Conservation (phyloP, 2,888 invertebrate genomes). For the Spodoptera exigua region DNA sequence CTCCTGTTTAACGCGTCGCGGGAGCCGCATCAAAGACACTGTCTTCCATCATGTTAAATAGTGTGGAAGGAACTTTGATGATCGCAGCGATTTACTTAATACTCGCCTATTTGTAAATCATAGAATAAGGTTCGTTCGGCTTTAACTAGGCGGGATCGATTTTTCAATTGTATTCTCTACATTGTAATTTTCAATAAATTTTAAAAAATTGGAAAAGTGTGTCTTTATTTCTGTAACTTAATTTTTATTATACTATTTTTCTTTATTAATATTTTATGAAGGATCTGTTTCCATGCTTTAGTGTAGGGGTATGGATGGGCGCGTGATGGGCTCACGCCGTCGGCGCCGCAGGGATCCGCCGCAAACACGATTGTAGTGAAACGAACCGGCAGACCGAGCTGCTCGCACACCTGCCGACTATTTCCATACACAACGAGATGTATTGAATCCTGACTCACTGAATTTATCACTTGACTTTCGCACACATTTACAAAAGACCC, state of each 20-base stretch:
- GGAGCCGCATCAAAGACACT: conserved; percentile 79
- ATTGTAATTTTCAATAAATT: too few relatives aligned
- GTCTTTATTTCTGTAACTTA: too few relatives aligned
- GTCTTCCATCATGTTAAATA: conserved; percentile 66
- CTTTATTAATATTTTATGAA: conserved; percentile 6
- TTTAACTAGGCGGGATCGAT: not conserved
- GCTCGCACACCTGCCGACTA: conserved; percentile 77
- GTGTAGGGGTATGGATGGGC: conserved; percentile 48
- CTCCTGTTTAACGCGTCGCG: conserved; percentile 83
- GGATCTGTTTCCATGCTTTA: conserved; percentile 56
- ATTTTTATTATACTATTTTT: not conserved
- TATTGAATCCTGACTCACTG: conserved; percentile 17
- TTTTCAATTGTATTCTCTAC: too few relatives aligned
- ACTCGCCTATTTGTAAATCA: conserved; percentile 10
- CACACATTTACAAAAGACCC: conserved; percentile 16
- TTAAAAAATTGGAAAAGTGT: too few relatives aligned
- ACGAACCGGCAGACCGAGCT: conserved; percentile 80
- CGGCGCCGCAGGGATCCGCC: conserved; percentile 74
- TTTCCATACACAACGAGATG: conserved; percentile 42
- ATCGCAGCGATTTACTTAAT: conserved; percentile 29
- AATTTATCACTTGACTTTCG: conserved; percentile 2
- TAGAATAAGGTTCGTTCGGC: conserved; percentile 1
- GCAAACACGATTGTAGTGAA: conserved; percentile 84
- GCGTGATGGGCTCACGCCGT: conserved; percentile 61
- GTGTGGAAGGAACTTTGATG: conserved; percentile 66